Base-by-base conservation (phyloP, 35 echinoderm and acorn worm genomes). In the Acanthaster planci region DNA sequence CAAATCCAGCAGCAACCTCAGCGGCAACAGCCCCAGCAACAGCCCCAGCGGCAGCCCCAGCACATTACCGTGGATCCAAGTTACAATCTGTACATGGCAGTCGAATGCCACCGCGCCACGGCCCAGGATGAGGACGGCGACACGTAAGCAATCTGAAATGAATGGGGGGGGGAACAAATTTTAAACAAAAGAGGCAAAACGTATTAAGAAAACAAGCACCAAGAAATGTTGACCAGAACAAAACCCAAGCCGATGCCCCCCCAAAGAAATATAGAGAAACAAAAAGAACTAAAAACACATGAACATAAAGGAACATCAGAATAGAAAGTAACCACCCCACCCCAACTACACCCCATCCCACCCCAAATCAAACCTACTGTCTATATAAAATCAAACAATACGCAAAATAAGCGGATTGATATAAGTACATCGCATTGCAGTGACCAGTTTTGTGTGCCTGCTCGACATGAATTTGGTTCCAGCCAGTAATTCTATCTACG, bases 61-160 rank as follows among this genome's bases (percentile, higher is more conserved):
- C 15, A 26, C 3, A 14, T 83, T 18, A 57, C 92, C 21, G 86
- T 91, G n/a, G 88, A 95, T 76, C 93, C 93, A 0, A 90, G 86
- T 38, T 89, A 86, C 27, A 90, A 84, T 53, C 76, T 95, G 12
- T 91, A 83, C 18, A 86, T 95, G 3, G 93, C 93, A 2, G 89
- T 95, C 9, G 93, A 95, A 27, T 91, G 88, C 75, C 93, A 95
- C 72, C 67, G 93, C 38, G 93, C 93, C 31, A 95, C 93, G 0
- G 89, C 80, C 38, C 93, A 95, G 37, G 93, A 95, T 40, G 31
- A 79, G 19, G 93, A 95, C 39, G 93, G 93, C 1, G 93, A 95
- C 82, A 95, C 93, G 93, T 94, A 87, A 94, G 92, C 76, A 50
- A 15, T 40, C 42, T 47, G 12, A 6, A 47, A 4, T 47, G 42